Conservation (phyloP, 1,140 invertebrate genomes). For the Cherax destructor region DNA sequence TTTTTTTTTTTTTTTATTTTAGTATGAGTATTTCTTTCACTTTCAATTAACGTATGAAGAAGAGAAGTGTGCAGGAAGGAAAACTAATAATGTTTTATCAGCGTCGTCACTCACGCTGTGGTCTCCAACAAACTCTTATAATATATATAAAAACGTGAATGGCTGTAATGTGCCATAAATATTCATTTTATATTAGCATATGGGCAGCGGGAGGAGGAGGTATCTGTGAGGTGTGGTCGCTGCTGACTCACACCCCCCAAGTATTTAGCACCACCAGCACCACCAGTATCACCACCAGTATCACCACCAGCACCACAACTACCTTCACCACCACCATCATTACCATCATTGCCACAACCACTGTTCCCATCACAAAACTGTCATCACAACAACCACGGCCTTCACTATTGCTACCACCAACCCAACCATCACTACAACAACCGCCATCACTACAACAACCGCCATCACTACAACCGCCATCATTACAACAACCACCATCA, state of each 20-base stretch:
- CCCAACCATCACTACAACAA: not conserved
- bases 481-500: no score
- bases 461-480: not conserved
- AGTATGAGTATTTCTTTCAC: no score
- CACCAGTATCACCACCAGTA: no score
- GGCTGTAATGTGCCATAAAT: not conserved
- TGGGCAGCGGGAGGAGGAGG: not conserved
- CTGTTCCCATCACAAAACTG: not conserved
- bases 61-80: no score
- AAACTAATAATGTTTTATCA: no score
- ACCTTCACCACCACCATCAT: not conserved
- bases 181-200: not conserved
- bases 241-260: not conserved
- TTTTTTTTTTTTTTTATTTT: no score
- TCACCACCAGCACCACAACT: no score
- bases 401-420: not conserved
- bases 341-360: not conserved
- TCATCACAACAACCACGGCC: not conserved
- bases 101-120: not conserved
- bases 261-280: not conserved
- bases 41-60: no score
- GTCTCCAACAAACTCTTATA: not conserved
- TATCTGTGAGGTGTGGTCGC: not conserved
- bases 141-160: not conserved
- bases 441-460: not conserved